phyloP scores from a whole-genome alignment of 64 coral and sea anemone genomes.

The Porites lutea region DNA sequence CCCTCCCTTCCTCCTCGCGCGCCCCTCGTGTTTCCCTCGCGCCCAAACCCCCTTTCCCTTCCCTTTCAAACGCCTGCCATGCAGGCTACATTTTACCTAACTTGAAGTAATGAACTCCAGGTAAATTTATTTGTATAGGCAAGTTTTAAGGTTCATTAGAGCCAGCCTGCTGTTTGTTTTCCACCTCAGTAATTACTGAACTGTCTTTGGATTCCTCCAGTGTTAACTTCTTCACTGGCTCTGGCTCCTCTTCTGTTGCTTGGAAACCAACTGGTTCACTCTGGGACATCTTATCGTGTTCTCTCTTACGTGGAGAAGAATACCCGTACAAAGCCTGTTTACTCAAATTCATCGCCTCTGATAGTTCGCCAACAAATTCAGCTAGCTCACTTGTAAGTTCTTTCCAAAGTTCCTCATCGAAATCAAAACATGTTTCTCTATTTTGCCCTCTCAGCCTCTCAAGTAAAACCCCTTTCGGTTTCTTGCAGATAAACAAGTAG shows the following conservation, averaged over 20 bases:
- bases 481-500: slow-evolving; percentile 87
- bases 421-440: slow-evolving; percentile 75
- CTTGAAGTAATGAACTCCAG: too few species aligned
- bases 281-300: background rate
- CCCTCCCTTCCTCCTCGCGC: too few species aligned
- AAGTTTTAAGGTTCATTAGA: background rate
- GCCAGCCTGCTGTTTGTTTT: background rate
- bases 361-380: slow-evolving; percentile 81
- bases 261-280: background rate
- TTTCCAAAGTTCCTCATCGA: slow-evolving; percentile 83
- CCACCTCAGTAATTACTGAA: background rate
- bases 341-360: slow-evolving; percentile 68
- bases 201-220: background rate
- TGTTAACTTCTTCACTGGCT: slow-evolving; percentile 4
- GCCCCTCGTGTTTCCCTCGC: too few species aligned
- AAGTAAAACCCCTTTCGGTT: slow-evolving; percentile 79
- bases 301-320: slow-evolving; percentile 68
- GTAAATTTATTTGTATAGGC: too few species aligned
- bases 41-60: too few species aligned
- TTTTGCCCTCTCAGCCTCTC: slow-evolving; percentile 82
- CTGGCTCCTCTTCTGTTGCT: background rate
- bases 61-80: too few species aligned
- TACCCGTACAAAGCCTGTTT: slow-evolving; percentile 62
- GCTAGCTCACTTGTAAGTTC: slow-evolving; percentile 71
- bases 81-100: too few species aligned